A percentile compares a stretch with the other conserved stretches of the same genome.
Conservation (phyloP, 2,888 invertebrate species). For the Caenorhabditis sp. region DNA sequence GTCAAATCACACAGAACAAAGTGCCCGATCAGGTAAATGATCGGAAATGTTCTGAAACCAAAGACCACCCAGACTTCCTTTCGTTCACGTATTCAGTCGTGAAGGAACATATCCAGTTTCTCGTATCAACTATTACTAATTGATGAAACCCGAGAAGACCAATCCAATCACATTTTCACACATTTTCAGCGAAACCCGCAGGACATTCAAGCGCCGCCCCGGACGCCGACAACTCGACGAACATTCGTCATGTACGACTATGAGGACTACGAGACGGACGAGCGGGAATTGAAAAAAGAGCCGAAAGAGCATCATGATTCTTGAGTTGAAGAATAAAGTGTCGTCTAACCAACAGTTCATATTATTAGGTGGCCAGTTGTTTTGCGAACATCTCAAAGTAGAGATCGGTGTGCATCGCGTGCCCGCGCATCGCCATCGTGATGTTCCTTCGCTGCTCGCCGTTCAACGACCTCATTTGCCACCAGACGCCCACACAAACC, state of each 20-base stretch:
- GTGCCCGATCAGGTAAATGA: conserved; percentile 14
- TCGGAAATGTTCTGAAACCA: not conserved
- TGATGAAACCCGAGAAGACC: not conserved
- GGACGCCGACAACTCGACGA: conserved; percentile 24
- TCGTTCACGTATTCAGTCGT: not conserved
- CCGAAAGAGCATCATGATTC: no score
- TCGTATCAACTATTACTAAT: not conserved
- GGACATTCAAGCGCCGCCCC: not conserved
- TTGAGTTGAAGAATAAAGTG: no score
- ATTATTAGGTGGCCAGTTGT: conserved; percentile 2
- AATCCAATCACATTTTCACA: not conserved
- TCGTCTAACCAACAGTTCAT: no score
- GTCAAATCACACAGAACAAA: not conserved
- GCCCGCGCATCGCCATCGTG: conserved; percentile 10
- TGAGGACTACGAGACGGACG: not conserved
- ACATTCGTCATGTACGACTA: conserved; percentile 39
- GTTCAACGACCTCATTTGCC: conserved; percentile 14
- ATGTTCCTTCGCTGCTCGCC: conserved; percentile 27
- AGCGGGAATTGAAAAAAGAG: conserved; percentile 5
- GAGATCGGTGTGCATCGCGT: conserved; percentile 15
- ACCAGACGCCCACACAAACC: conserved; percentile 26
- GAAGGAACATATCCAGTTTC: not conserved
- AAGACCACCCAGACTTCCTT: not conserved
- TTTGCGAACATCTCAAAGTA: conserved; percentile 41
- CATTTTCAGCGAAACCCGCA: not conserved